Evolutionary conservation across 92 coral and sea anemone genomes (phyloP), one percentile per base, ranked within the genome.

Genomic region (Siderastrea radians): DNA sequence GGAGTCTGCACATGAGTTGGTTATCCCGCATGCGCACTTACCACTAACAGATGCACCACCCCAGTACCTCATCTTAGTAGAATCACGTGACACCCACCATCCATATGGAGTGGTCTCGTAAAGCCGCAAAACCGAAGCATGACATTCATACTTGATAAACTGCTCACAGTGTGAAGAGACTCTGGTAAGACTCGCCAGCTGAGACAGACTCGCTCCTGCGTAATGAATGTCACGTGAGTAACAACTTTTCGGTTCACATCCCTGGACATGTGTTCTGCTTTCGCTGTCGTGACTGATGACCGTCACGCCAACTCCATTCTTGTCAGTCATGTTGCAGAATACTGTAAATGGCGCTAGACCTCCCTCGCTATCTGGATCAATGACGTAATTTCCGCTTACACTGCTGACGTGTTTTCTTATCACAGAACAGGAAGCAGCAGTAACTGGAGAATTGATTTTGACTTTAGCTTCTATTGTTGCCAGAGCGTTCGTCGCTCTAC

Each of bases 11-110:
- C 93, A 89, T 5, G 91, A 70, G 67, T 54, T 74, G 49, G 92
- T 89, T 80, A 81, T 84, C 19, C 88, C 92, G 82, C 92, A 89
- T 58, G 88, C 89, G 87, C 92, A 89, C 77, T 89, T 83, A 17
- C 66, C 55, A 49, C 54, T 45, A 55, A 53, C 83, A 7, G 83
- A 75, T 6, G 81, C 81, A 6, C 81, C 81, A 14, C 81, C 81
- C 81, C 81, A 77, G 49, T 77, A 58, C 3, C n/a, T 55, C 67
- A 54, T 77, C 81, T 7, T 77, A 0, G 38, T 6, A 0, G 67
- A 43, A 15, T 58, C 81, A 26, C 81, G 81, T 77, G 81, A 77
- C 68, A 77, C 81, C 81, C 81, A 77, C 81, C 81, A 77, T 0
- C 19, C 68, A 9, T 9, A 26, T 26, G 38, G 38, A 26, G 38